These are phyloP conservation scores for Drosophila imparisetae DNA, from an alignment of 2,888 invertebrate genomes.

Conservation along the genomic window DNA sequence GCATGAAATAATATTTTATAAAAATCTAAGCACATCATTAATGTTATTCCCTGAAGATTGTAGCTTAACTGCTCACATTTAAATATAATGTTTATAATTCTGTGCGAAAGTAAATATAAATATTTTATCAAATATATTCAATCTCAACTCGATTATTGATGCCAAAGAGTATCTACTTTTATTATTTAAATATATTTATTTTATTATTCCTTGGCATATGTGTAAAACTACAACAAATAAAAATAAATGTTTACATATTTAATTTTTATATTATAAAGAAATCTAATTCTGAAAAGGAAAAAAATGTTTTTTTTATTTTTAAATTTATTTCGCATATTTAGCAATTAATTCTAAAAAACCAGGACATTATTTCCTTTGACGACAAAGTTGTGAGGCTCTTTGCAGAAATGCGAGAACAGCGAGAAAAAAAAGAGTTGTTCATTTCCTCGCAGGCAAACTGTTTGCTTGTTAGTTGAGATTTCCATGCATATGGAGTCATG, in stretches of 20 bases:
- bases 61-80: neutral
- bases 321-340: too few relatives aligned
- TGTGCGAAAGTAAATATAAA: too few relatives aligned
- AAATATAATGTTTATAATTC: neutral
- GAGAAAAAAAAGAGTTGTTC: slow-evolving; percentile 24
- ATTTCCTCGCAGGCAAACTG: slow-evolving; percentile 56
- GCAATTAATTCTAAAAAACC: neutral
- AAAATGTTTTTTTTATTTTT: too few relatives aligned
- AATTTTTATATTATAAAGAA: too few relatives aligned
- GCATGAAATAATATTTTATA: neutral
- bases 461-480: slow-evolving; percentile 69
- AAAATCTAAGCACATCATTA: neutral
- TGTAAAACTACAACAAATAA: neutral
- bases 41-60: neutral
- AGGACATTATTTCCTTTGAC: neutral
- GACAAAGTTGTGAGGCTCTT: neutral
- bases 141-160: neutral
- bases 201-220: neutral
- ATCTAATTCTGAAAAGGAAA: too few relatives aligned
- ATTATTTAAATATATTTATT: too few relatives aligned
- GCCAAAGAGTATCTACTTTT: neutral
- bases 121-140: neutral
- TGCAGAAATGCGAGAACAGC: slow-evolving; percentile 12
- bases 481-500: slow-evolving; percentile 63
- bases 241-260: too few relatives aligned